These are phyloP conservation scores for Scophthalmus maximus DNA, from an alignment of 2,113 vertebrate genomes.

Conservation along the genomic window DNA sequence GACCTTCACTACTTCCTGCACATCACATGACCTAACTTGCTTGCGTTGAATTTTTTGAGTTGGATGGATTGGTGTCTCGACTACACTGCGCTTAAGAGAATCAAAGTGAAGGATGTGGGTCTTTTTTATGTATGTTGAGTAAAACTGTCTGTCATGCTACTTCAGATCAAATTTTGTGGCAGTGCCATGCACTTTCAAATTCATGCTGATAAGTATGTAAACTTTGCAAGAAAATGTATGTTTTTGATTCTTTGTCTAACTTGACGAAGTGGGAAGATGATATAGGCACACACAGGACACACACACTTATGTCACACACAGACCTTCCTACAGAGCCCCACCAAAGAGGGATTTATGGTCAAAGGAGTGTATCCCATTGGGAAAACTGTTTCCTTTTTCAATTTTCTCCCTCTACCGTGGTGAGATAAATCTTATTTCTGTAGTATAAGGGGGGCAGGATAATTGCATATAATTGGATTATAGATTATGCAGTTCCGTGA, in stretches of 20 bases:
- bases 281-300: not conserved
- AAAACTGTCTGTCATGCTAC: not conserved
- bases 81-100: not conserved
- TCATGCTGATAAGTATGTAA: no score
- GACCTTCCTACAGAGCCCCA: not conserved
- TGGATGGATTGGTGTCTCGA: not conserved
- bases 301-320: not conserved
- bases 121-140: not conserved
- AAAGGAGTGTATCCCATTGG: not conserved
- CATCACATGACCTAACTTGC: not conserved
- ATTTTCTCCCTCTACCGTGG: slow-evolving; percentile 4
- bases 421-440: slow-evolving; percentile 54
- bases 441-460: slow-evolving; percentile 48
- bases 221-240: no score
- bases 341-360: not conserved
- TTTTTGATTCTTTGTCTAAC: not conserved
- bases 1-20: not conserved
- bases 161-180: not conserved
- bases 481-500: slow-evolving; percentile 57
- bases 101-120: not conserved
- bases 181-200: no score
- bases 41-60: not conserved
- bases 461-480: slow-evolving; percentile 76
- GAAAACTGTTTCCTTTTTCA: slow-evolving; percentile 16
- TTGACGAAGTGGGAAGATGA: not conserved